Base-by-base conservation (phyloP, 1,140 invertebrate genomes). In the Lethrus apterus region DNA sequence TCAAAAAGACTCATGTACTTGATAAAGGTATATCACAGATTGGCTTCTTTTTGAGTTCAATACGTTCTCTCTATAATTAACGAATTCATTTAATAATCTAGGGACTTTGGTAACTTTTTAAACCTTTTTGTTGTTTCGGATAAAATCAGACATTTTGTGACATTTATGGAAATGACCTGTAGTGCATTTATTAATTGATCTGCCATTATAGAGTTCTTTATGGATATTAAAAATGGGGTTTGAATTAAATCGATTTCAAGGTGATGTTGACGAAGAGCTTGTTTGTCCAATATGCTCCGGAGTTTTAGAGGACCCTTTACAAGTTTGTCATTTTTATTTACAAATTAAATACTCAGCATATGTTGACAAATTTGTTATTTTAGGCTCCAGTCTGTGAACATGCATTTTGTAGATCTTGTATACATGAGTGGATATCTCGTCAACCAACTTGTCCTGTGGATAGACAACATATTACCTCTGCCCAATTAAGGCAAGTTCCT, bases 371-470 rank as follows among this genome's bases (percentile, higher is more conserved):
- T 4, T 33, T 33, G 13, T 24, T 24, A 21, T 54, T 56, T 18
- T 68, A 97, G 91, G 91, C 91, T 46, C 89, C 91, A 26, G 80
- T 83, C 55, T 96, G 93, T 71, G 93, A 97, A 67, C 93, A 97
- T 74, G 91, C 92, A 46, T 96, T 96, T 73, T 97, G 93, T 71
- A 78, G 83, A 58, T 78, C 77, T 11, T 97, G 93, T 67, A 96
- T 97, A 53, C 86, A 86, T 40, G 90, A 96, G 69, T 97, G 93
- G 93, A 81, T 96, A 47, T 84, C 82, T 36, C 75, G 89, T 29
- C 90, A 94, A 62, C 89, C 87, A 10, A 93, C 88, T 14, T 97
- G 93, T 68, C 93, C 93, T 15, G 81, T 96, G 30, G 93, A 97
- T 68, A 78, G 93, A 36, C 89, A 89, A 60, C 76, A 84, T 33